Percentiles rank a stretch among this genome's conserved stretches.
Conservation (phyloP, 2,888 invertebrate species). For the Melipona beecheii region DNA sequence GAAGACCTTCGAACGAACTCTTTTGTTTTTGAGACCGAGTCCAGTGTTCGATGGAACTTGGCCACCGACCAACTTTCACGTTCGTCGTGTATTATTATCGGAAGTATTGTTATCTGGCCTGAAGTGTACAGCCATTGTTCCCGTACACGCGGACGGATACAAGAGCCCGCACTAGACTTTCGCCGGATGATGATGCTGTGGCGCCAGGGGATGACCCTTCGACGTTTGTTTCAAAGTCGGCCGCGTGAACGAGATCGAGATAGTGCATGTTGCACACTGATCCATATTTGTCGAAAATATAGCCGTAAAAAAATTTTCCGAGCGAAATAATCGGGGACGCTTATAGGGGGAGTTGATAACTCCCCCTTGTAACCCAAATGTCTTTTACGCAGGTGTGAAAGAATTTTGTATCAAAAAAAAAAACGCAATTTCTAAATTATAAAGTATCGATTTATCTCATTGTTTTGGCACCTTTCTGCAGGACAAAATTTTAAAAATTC, state of each 20-base stretch:
- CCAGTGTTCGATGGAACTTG: slow-evolving; percentile 49
- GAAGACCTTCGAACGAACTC: slow-evolving; percentile 54
- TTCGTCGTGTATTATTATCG: slow-evolving; percentile 67
- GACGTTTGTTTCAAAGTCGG: background rate
- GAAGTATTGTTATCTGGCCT: slow-evolving; percentile 66
- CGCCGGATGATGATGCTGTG: slow-evolving; percentile 27
- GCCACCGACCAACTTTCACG: slow-evolving; percentile 57
- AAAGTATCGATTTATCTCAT: background rate
- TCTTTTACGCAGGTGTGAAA: too few species aligned
- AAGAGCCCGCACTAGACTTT: slow-evolving; percentile 31
- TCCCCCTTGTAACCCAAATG: too few species aligned
- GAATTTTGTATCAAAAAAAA: background rate
- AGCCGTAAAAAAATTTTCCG: background rate
- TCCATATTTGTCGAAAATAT: slow-evolving; percentile 2
- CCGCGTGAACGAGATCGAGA: slow-evolving; percentile 1
- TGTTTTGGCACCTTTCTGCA: background rate
- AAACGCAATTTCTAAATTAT: background rate
- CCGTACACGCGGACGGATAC: slow-evolving; percentile 37
- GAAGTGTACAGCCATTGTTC: slow-evolving; percentile 32
- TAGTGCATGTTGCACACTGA: slow-evolving; percentile 9
- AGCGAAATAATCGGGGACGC: too few species aligned
- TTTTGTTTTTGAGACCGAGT: slow-evolving; percentile 56
- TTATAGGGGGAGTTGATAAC: too few species aligned
- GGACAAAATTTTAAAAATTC: background rate
- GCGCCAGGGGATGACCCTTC: background rate